A percentile compares a stretch with the other conserved stretches of the same genome.
Evolutionary conservation across 53 echinoderm and acorn worm genomes (phyloP).

Genomic region (Apostichopus leukothele): DNA sequence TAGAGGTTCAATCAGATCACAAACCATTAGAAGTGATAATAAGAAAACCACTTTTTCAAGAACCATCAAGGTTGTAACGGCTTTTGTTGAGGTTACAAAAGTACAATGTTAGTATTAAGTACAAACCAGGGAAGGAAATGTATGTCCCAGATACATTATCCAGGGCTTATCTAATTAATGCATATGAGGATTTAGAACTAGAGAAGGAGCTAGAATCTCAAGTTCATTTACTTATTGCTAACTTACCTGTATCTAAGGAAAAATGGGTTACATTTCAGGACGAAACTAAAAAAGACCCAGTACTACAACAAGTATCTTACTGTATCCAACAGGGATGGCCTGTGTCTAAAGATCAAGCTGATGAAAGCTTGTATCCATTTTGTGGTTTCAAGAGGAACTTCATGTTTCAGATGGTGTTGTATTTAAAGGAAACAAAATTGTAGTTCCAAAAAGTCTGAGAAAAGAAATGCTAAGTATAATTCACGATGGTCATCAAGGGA

Average conservation of each 20-base stretch:
- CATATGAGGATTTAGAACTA: background rate
- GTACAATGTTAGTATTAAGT: slow-evolving; percentile 40
- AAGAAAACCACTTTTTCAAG: slow-evolving; percentile 26
- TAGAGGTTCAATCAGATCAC: slow-evolving; percentile 50
- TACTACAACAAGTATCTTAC: background rate
- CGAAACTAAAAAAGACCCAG: too few species aligned
- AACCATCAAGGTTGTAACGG: slow-evolving; percentile 52
- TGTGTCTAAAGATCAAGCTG: slow-evolving; percentile 11
- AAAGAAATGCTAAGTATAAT: slow-evolving; percentile 40
- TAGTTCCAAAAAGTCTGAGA: slow-evolving; percentile 33
- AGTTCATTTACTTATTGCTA: slow-evolving; percentile 28
- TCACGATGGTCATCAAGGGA: slow-evolving; percentile 57
- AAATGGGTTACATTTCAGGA: background rate
- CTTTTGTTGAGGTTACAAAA: slow-evolving; percentile 55
- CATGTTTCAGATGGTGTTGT: slow-evolving; percentile 50
- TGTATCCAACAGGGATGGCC: slow-evolving; percentile 45
- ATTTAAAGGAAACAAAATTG: slow-evolving; percentile 44
- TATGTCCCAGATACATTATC: slow-evolving; percentile 49
- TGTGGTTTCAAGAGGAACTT: slow-evolving; percentile 47
- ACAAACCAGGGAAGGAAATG: slow-evolving; percentile 52
- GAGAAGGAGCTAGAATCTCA: slow-evolving; percentile 36
- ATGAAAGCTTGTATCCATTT: background rate
- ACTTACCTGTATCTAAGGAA: background rate
- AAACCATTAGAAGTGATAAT: slow-evolving; percentile 55
- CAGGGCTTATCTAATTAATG: slow-evolving; percentile 8